Evolutionary conservation across 1,140 invertebrate species (phyloP).

Genomic region (Patella vulgata): DNA sequence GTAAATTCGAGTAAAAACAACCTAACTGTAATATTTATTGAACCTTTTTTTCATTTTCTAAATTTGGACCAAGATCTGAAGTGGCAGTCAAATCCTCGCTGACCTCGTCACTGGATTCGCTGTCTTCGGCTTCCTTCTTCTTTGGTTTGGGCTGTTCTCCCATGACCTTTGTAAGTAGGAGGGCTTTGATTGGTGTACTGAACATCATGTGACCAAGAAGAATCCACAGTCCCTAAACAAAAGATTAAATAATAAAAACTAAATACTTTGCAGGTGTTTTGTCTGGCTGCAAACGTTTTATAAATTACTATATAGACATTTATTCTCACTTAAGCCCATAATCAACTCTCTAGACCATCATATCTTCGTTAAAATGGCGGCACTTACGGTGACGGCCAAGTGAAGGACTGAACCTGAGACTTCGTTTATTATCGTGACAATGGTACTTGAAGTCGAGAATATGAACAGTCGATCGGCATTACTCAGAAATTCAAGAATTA

Average conservation of each 20-base stretch:
- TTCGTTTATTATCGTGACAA: too few species aligned
- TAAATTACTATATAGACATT: too few species aligned
- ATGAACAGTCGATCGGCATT: too few species aligned
- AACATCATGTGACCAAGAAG: constrained; percentile 38
- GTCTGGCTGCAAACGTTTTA: background rate
- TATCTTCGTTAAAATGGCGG: too few species aligned
- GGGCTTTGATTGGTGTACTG: constrained; percentile 27
- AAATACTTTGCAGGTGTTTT: background rate
- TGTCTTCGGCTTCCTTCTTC: constrained; percentile 25
- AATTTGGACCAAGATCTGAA: background rate
- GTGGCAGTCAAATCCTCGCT: constrained; percentile 23
- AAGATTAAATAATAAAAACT: background rate
- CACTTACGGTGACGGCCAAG: too few species aligned
- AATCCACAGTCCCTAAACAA: constrained; percentile 33
- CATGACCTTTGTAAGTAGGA: constrained; percentile 17
- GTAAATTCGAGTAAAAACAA: too few species aligned
- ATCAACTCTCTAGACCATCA: too few species aligned
- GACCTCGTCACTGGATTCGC: constrained; percentile 19
- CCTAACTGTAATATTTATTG: too few species aligned
- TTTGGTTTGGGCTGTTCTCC: background rate
- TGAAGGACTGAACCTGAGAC: too few species aligned
- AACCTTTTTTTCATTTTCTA: background rate
- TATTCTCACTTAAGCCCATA: too few species aligned
- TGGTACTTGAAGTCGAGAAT: too few species aligned
- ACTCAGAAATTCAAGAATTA: too few species aligned